phyloP scores from a whole-genome alignment of 2,113 vertebrate species.

The Antechinus stuartii region DNA sequence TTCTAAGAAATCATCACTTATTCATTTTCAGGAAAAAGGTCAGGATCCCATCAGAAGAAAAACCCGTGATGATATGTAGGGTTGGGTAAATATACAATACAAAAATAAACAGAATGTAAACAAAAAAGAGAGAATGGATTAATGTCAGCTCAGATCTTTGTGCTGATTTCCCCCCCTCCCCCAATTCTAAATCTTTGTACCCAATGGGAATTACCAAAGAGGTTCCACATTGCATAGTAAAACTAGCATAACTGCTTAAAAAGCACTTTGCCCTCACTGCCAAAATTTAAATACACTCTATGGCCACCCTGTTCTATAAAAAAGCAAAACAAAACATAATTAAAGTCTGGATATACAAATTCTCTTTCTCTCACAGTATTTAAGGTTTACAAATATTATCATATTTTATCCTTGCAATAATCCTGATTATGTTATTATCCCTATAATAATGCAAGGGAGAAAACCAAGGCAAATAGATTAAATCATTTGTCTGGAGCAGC shows the following conservation, averaged over 20 bases:
- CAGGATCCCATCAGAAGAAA: conserved; percentile 51
- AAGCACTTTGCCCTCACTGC: background rate
- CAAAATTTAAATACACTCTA: background rate
- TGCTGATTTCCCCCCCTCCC: background rate
- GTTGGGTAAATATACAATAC: conserved; percentile 15
- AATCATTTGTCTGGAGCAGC: background rate
- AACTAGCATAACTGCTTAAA: background rate
- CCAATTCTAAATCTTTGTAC: conserved; percentile 11
- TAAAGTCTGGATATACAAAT: background rate
- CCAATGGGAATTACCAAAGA: background rate
- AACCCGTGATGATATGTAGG: background rate
- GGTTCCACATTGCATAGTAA: background rate
- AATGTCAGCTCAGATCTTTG: background rate
- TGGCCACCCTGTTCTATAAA: background rate
- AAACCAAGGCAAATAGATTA: background rate
- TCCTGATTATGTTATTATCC: background rate
- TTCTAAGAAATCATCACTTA: background rate
- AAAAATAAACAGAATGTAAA: conserved; percentile 55
- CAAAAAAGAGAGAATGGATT: background rate
- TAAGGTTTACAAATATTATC: background rate
- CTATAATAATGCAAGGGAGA: background rate
- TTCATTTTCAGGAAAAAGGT: conserved; percentile 50
- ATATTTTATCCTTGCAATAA: background rate
- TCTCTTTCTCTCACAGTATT: background rate
- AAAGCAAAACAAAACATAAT: background rate